phyloP scores from a whole-genome alignment of 2,888 invertebrate genomes.

The Drosophila picticornis region DNA sequence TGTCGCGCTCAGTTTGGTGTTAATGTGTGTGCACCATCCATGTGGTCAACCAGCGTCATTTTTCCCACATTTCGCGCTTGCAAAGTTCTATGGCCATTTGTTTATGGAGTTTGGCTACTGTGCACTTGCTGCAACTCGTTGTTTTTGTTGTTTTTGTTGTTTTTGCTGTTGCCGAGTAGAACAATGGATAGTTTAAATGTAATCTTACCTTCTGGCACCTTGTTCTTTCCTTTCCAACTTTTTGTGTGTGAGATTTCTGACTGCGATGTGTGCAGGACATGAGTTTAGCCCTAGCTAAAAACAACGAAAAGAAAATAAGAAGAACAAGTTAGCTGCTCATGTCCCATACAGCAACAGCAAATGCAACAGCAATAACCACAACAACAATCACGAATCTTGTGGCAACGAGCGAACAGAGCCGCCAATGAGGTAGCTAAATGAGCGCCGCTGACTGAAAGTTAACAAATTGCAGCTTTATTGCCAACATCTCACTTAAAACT shows the following conservation, averaged over 20 bases:
- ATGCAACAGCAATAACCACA: slow-evolving; percentile 24
- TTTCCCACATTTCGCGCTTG: slow-evolving; percentile 72
- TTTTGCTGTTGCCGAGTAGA: slow-evolving; percentile 43
- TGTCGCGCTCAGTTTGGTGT: slow-evolving; percentile 57
- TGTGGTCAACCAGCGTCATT: slow-evolving; percentile 45
- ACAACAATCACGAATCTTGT: slow-evolving; percentile 64
- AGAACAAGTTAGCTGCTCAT: slow-evolving; percentile 40
- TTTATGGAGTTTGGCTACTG: slow-evolving; percentile 65
- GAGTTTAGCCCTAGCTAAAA: slow-evolving; percentile 27
- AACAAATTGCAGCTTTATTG: slow-evolving; percentile 80
- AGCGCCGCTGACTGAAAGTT: slow-evolving; percentile 67
- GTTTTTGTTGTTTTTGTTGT: slow-evolving; percentile 10
- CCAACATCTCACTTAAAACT: slow-evolving; percentile 79
- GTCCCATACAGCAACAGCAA: slow-evolving; percentile 13
- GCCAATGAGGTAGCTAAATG: slow-evolving; percentile 82
- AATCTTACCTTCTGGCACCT: slow-evolving; percentile 35
- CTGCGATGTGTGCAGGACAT: slow-evolving; percentile 69
- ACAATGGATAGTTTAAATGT: slow-evolving; percentile 80
- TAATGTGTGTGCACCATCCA: slow-evolving; percentile 60
- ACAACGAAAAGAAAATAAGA: not conserved
- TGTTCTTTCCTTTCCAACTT: slow-evolving; percentile 3
- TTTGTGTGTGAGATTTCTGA: slow-evolving; percentile 50
- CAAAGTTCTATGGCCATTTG: slow-evolving; percentile 70
- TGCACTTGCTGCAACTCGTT: slow-evolving; percentile 53
- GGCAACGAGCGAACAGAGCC: slow-evolving; percentile 75